These are phyloP conservation scores for Cinclus mexicanus DNA, from an alignment of 2,113 vertebrate species.

Conservation along the genomic window DNA sequence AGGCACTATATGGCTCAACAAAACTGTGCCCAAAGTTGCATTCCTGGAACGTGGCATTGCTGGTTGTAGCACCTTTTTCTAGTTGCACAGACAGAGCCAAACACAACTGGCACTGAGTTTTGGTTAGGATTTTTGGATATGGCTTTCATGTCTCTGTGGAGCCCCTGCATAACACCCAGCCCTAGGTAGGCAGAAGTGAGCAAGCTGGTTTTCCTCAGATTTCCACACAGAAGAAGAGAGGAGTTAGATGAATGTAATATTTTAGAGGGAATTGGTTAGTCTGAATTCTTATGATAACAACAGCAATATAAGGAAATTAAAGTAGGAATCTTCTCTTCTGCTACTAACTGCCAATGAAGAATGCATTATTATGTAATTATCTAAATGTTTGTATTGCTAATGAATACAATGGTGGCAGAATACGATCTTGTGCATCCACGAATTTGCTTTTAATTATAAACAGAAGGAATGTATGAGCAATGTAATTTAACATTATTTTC, in stretches of 20 bases:
- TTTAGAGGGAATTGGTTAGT: background rate
- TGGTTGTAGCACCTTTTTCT: background rate
- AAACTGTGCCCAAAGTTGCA: background rate
- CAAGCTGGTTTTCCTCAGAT: background rate
- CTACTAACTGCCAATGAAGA: background rate
- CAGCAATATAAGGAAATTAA: background rate
- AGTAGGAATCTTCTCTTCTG: background rate
- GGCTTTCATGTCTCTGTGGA: background rate
- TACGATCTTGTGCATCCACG: background rate
- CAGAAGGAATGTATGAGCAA: background rate
- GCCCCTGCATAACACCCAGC: background rate
- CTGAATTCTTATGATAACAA: background rate
- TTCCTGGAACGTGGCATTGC: fast-evolving
- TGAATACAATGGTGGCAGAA: background rate
- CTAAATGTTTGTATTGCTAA: background rate
- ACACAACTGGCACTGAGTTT: background rate
- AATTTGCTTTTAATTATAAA: constrained; percentile 19
- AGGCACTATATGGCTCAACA: background rate
- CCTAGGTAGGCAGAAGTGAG: background rate
- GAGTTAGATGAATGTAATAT: background rate
- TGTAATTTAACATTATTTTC: background rate
- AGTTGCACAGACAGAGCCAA: background rate
- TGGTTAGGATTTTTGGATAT: background rate
- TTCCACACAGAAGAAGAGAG: background rate
- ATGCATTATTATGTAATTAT: background rate